Conservation (phyloP, 2,888 invertebrate genomes). For the Blastobasis adustella region DNA sequence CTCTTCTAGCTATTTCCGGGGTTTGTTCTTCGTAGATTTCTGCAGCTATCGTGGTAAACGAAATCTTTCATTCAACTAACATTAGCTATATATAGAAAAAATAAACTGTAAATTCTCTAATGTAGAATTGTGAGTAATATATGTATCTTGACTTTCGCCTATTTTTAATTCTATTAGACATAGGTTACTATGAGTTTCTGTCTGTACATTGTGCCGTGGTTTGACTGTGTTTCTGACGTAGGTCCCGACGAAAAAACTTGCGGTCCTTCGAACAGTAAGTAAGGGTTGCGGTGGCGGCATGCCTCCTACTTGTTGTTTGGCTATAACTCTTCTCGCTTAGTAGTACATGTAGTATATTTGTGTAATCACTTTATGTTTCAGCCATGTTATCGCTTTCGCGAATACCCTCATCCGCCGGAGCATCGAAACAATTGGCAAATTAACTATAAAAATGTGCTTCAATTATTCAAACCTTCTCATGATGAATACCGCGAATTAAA, state of each 20-base stretch:
- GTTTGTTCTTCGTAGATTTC: constrained; percentile 45
- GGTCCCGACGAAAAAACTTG: constrained; percentile 74
- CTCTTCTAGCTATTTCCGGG: constrained; percentile 23
- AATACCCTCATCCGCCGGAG: constrained; percentile 24
- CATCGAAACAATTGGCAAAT: constrained; percentile 19
- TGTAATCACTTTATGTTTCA: constrained; percentile 32
- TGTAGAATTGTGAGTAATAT: constrained; percentile 45
- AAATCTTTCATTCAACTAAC: constrained; percentile 61
- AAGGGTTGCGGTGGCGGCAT: constrained; percentile 63
- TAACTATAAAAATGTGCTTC: constrained; percentile 10
- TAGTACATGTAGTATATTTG: constrained; percentile 33
- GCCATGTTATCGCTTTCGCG: constrained; percentile 46
- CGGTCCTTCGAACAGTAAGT: constrained; percentile 73
- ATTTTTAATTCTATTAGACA: constrained; percentile 26
- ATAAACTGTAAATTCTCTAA: constrained; percentile 41
- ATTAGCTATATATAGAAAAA: constrained; percentile 19
- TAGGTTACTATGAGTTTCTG: background rate
- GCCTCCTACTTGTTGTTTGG: constrained; percentile 55
- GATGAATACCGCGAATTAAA: constrained; percentile 43
- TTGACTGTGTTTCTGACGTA: constrained; percentile 72
- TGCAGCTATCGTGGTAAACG: constrained; percentile 58
- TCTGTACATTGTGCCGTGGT: constrained; percentile 65
- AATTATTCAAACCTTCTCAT: constrained; percentile 30
- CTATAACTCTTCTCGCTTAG: constrained; percentile 58
- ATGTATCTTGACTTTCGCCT: constrained; percentile 36